These are phyloP conservation scores for Drosophila albomicans DNA, from an alignment of 1,140 invertebrate species.

Conservation along the genomic window DNA sequence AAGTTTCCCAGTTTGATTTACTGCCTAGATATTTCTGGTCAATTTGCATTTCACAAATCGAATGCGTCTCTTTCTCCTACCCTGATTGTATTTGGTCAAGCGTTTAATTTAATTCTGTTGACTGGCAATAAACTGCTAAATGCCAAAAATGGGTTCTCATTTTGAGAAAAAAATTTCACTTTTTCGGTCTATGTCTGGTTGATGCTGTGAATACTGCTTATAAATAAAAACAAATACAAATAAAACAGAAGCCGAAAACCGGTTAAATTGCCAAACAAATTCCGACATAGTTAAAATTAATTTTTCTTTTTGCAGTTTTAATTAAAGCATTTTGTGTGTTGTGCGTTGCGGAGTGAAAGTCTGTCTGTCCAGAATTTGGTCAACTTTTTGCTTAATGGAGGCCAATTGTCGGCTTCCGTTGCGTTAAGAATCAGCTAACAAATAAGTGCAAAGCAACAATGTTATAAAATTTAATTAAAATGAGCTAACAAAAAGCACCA, in stretches of 20 bases:
- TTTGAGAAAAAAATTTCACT: conserved; percentile 71
- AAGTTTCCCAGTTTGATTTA: conserved; percentile 31
- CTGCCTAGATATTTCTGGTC: conserved; percentile 8
- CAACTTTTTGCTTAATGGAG: conserved; percentile 51
- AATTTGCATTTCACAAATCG: conserved; percentile 16
- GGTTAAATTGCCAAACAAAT: conserved; percentile 60
- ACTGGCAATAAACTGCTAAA: conserved; percentile 72
- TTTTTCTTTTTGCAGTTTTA: conserved; percentile 64
- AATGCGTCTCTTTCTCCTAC: conserved; percentile 3
- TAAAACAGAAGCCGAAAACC: conserved; percentile 38
- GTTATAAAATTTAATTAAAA: conserved; percentile 70
- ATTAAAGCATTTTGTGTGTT: conserved; percentile 62
- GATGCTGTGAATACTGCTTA: conserved; percentile 8
- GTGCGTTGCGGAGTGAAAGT: conserved; percentile 68
- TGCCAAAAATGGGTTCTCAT: conserved; percentile 65
- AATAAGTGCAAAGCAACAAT: conserved; percentile 53
- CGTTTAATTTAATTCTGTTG: conserved; percentile 56
- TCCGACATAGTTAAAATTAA: conserved; percentile 74
- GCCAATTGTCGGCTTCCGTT: conserved; percentile 76
- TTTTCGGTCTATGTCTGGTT: conserved; percentile 53
- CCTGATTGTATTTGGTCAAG: conserved; percentile 30
- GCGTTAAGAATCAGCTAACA: conserved; percentile 57
- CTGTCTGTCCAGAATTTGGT: conserved; percentile 15
- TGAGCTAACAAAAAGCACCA: conserved; percentile 36
- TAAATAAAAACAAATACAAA: conserved; percentile 45